Evolutionary conservation across 2,888 invertebrate genomes (phyloP).

Genomic region (Philhelius pedissequus): DNA sequence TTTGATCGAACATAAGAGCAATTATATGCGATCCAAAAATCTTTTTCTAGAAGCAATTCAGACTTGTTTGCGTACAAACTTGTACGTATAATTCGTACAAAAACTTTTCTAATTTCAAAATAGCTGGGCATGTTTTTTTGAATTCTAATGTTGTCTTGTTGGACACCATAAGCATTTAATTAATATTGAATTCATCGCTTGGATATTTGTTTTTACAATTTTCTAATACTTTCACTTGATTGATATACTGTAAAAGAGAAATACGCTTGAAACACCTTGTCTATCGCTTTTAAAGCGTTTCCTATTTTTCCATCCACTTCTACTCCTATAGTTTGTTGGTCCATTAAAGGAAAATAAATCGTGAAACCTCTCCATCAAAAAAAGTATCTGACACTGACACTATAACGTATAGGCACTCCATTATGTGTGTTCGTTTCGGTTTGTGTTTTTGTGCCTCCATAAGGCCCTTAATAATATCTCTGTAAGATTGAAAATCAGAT

Average conservation of each 20-base stretch:
- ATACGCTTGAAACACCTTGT: neutral
- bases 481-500: neutral
- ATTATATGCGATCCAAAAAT: too few species aligned
- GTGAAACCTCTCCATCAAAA: slow-evolving; percentile 64
- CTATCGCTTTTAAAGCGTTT: neutral
- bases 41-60: too few species aligned
- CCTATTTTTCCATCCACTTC: neutral
- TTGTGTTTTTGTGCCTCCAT: neutral
- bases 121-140: too few species aligned
- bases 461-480: neutral
- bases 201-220: neutral
- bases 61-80: too few species aligned
- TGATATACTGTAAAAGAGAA: neutral
- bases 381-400: slow-evolving; percentile 61
- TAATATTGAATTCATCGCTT: too few species aligned
- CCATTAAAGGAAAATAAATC: slow-evolving; percentile 52
- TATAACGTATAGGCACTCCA: slow-evolving; percentile 28
- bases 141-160: too few species aligned
- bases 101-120: too few species aligned
- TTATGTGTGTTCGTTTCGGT: slow-evolving; percentile 1
- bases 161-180: too few species aligned
- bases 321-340: neutral
- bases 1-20: too few species aligned
- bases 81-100: too few species aligned
- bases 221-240: neutral